phyloP scores from a whole-genome alignment of 2,113 vertebrate genomes.

The Cyanoderma ruficeps region DNA sequence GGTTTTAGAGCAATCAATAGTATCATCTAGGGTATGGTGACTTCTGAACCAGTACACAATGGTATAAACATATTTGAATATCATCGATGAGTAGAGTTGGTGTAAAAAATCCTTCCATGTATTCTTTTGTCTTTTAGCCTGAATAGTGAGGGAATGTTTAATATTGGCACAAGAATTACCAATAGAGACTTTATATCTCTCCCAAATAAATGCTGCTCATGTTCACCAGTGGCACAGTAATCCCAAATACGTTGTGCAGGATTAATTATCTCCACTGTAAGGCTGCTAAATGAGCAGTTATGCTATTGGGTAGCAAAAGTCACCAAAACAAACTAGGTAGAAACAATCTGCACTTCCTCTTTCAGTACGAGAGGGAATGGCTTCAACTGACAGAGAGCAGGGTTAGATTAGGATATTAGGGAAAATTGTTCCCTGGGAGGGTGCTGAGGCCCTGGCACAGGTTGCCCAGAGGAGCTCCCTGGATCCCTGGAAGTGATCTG shows the following conservation, averaged over 20 bases:
- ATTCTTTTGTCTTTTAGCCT: slow-evolving; percentile 64
- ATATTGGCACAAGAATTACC: slow-evolving; percentile 19
- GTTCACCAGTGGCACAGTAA: slow-evolving; percentile 4
- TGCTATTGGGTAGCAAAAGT: slow-evolving; percentile 39
- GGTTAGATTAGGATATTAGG: not conserved
- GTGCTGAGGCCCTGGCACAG: not conserved
- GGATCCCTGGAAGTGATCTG: not conserved
- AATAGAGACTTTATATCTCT: not conserved
- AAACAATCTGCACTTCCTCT: not conserved
- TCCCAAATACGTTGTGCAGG: slow-evolving; percentile 54
- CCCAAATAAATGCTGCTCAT: not conserved
- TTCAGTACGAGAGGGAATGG: not conserved
- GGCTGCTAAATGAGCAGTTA: slow-evolving; percentile 68
- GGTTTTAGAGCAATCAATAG: not conserved
- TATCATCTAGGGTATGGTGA: not conserved
- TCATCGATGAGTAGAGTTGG: not conserved
- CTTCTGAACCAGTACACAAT: not conserved
- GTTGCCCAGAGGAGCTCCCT: not conserved
- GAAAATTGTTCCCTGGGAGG: not conserved
- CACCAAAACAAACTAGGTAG: slow-evolving; percentile 43
- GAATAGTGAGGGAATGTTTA: slow-evolving; percentile 61
- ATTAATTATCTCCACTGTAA: slow-evolving; percentile 68
- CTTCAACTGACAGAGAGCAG: not conserved
- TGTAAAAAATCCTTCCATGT: not conserved
- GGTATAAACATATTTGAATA: not conserved